Evolutionary conservation across 2,113 vertebrate species (phyloP).

Genomic region (Carettochelys insculpta): DNA sequence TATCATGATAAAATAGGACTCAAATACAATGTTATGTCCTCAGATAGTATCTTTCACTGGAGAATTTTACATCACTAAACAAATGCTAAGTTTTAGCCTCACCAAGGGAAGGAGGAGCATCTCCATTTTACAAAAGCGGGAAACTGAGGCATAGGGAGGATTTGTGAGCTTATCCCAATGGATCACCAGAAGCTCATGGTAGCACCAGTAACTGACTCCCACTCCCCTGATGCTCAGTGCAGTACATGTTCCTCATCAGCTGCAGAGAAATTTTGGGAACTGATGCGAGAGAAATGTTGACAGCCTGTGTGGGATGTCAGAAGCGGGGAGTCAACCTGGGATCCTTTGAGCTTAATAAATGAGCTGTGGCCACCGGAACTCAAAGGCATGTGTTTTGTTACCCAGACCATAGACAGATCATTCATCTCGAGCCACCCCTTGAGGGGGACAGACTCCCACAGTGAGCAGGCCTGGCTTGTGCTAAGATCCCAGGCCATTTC

Average conservation of each 20-base stretch:
- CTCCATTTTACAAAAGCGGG: not conserved
- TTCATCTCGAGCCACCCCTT: not conserved
- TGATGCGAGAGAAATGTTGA: not conserved
- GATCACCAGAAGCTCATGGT: not conserved
- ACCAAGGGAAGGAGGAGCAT: not conserved
- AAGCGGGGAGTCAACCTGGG: not conserved
- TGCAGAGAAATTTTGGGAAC: not conserved
- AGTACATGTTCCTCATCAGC: not conserved
- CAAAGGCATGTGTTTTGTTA: not conserved
- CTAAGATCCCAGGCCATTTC: not conserved
- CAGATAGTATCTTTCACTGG: accelerated
- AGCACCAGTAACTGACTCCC: not conserved
- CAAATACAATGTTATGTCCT: not conserved
- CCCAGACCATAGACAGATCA: not conserved
- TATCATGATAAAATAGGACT: not conserved
- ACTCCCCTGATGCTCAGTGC: not conserved
- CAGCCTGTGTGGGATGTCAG: not conserved
- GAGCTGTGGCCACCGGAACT: not conserved
- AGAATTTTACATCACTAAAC: not conserved
- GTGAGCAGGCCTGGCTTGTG: not conserved
- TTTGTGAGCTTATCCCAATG: not conserved
- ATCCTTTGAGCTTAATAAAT: not conserved
- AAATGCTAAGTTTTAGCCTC: not conserved
- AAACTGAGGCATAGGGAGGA: not conserved
- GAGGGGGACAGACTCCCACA: not conserved